Base-by-base conservation (phyloP, 2,113 vertebrate genomes). In the Nipponia nippon region DNA sequence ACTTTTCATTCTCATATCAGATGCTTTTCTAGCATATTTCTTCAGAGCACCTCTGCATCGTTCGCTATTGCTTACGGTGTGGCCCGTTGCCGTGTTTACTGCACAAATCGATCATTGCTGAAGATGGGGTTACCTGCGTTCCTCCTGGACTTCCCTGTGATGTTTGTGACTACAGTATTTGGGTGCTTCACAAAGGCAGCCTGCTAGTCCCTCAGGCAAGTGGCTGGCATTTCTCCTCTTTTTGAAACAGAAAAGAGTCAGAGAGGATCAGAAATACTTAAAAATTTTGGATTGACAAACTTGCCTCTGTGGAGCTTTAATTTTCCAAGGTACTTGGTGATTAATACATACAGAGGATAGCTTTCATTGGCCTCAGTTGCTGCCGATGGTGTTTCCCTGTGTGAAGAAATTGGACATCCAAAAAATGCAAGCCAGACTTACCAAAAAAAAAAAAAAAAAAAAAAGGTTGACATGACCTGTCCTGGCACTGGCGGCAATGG, bases 11-110 rank as follows among this genome's bases (percentile, higher is more conserved):
- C 80, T 83, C 44, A 0, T 36, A 40, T 89, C 56, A 42, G 40
- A 16, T 71, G 55, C 42, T 89, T 92, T 86, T 67, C 52, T 70
- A 80, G 71, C 22, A 5, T 16, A 19, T 71, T 69, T 80, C 84
- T 65, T 55, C 70, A 61, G 77, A 83, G 30, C n/a, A 49, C 27
- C 27, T 89, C 72, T 66, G 38, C 55, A 44, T 84, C 2, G 1
- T 63, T 89, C 82, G 32, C 19, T 36, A 23, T 63, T 55, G 73
- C 50, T 87, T 42, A 29, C 1, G 3, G 1, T 0, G 0, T 44
- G 52, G 69, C n/a, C 69, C 2, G 1, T 46, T 36, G 52, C 65
- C 56, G 15, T 56, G 20, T 58, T 75, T 19, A 29, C 20, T 13
- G 19, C 50, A 67, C 56, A 34, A 8, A 56, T 79, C 2, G 6